Evolutionary conservation across 1,140 invertebrate genomes (phyloP), one percentile per base, ranked within the genome.

Genomic region (Megathymus violae): DNA sequence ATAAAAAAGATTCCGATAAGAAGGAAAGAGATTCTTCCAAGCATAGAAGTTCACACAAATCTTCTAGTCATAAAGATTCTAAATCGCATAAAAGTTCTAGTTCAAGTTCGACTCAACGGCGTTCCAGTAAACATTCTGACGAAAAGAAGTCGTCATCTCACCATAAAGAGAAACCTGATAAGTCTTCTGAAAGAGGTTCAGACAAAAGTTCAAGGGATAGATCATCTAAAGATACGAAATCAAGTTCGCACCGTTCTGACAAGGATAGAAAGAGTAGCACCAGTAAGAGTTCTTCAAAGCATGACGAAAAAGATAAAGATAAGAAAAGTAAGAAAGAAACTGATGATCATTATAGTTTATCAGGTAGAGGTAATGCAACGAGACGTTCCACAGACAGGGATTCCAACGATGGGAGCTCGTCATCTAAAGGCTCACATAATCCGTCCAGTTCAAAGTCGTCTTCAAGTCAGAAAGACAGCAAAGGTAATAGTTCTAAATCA

Each of bases 311-410:
- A 65, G 82, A 90, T 17, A 88, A 89, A 58, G 69, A 80, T 36
- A 92, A 90, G 71, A 92, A 91, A 62, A 82, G 79, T 22, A 91
- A 91, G 60, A 91, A 91, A 64, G 90, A 91, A 52, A 75, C 76
- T 19, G 93, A 93, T 69, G 93, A 93, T 80, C 92, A 93, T 75
- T 93, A 92, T 63, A 92, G 92, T 70, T 77, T 92, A 10, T 92
- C 91, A 27, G 88, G 90, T 1, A 89, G 92, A 63, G 90, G 85
- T 5, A 89, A 81, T 56, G 83, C 88, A 16, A 84, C 65, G 47
- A 74, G 93, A 34, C 67, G 93, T 25, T 93, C 93, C 3, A 93
- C 92, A 2, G 93, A 93, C 67, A 80, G 93, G 62, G 93, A 94
- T 81, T 93, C 93, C 0, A 93, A 93, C 64, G 93, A 93, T 73